Conservation (phyloP, 2,797 vertebrate genomes). For the Sciaenops ocellatus region DNA sequence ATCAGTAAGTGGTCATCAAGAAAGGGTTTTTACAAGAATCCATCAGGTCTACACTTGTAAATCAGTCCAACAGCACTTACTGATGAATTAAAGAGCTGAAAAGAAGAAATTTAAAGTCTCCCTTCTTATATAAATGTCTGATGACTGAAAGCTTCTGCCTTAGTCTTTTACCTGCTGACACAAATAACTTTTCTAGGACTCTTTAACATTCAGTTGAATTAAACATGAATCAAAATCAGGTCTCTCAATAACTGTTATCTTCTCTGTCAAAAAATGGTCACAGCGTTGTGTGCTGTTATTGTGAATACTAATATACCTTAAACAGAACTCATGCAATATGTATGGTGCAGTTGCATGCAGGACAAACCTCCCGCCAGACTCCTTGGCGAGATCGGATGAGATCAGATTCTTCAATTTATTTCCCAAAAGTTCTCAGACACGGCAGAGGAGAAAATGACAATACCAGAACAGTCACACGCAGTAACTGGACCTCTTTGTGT, state of each 20-base stretch:
- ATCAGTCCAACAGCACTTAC: neutral
- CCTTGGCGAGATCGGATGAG: slow-evolving; percentile 24
- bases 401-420: slow-evolving; percentile 32
- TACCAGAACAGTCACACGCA: slow-evolving; percentile 22
- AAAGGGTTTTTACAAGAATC: neutral
- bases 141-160: neutral
- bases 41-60: neutral
- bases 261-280: slow-evolving; percentile 2
- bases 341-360: slow-evolving; percentile 50
- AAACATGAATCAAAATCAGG: neutral
- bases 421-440: slow-evolving; percentile 30
- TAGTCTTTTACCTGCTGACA: neutral
- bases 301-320: slow-evolving; percentile 16
- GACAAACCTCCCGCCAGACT: slow-evolving; percentile 58
- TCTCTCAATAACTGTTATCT: neutral
- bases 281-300: slow-evolving; percentile 9
- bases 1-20: neutral
- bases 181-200: neutral
- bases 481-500: slow-evolving; percentile 26
- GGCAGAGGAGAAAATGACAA: slow-evolving; percentile 31
- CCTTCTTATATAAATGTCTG: neutral
- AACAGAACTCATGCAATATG: slow-evolving; percentile 48
- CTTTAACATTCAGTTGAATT: slow-evolving; percentile 3
- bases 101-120: neutral
- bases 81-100: neutral